phyloP scores from a whole-genome alignment of 2,888 invertebrate species.

The Teleiodes luculella region DNA sequence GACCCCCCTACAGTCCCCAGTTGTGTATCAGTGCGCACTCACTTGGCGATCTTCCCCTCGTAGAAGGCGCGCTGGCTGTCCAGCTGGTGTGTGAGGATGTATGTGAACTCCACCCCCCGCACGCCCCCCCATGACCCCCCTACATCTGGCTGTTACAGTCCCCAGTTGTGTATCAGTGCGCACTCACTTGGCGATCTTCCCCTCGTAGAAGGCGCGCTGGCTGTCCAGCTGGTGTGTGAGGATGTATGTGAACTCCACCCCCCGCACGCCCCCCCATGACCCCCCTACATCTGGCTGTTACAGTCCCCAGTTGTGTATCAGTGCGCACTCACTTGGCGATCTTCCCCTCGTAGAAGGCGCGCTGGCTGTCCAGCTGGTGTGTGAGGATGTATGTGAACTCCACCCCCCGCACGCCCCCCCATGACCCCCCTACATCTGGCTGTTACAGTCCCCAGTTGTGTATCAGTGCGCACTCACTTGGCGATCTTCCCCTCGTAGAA shows the following conservation, averaged over 20 bases:
- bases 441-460: too few species aligned
- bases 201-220: conserved; percentile 95
- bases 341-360: conserved; percentile 93
- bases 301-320: conserved; percentile 59
- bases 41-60: too few species aligned
- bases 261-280: conserved; percentile 82
- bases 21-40: too few species aligned
- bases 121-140: too few species aligned
- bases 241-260: conserved; percentile 96
- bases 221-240: conserved; percentile 97
- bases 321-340: conserved; percentile 42
- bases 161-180: too few species aligned
- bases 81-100: too few species aligned
- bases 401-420: conserved; percentile 82
- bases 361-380: conserved; percentile 96
- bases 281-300: too few species aligned
- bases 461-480: conserved; percentile 51
- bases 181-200: conserved; percentile 75
- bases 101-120: too few species aligned
- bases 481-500: conserved; percentile 89
- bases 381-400: conserved; percentile 98
- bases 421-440: too few species aligned
- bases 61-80: too few species aligned
- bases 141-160: too few species aligned
- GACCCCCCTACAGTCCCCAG: too few species aligned